These are phyloP conservation scores for Epistrophella euchroma DNA, from an alignment of 2,888 invertebrate genomes.

Conservation along the genomic window DNA sequence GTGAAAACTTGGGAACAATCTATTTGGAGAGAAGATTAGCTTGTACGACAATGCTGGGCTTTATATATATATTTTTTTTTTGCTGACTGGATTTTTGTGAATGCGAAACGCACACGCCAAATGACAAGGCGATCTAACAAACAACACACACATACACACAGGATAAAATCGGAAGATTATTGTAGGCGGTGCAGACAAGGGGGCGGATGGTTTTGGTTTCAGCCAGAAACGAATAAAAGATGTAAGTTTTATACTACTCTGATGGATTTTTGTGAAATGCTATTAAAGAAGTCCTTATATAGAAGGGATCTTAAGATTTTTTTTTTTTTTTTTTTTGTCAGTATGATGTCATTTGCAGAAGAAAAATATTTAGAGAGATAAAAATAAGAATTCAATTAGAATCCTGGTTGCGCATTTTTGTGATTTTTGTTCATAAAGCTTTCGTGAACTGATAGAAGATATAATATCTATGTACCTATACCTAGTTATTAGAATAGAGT, in stretches of 20 bases:
- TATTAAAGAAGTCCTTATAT: conserved; percentile 59
- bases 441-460: not conserved
- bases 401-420: conserved; percentile 27
- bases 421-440: conserved; percentile 19
- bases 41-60: conserved; percentile 69
- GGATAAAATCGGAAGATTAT: conserved; percentile 47
- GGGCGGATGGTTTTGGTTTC: conserved; percentile 31
- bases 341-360: conserved; percentile 45
- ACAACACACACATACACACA: conserved; percentile 2
- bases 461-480: too few relatives aligned
- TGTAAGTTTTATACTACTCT: conserved; percentile 11
- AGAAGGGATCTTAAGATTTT: conserved; percentile 53
- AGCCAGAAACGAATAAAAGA: conserved; percentile 19
- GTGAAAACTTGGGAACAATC: conserved; percentile 73
- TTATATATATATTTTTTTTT: conserved; percentile 8
- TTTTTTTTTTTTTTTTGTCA: conserved; percentile 34
- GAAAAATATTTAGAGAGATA: conserved; percentile 33
- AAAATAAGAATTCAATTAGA: conserved; percentile 65
- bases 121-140: conserved; percentile 16
- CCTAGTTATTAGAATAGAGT: not conserved
- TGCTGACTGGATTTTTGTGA: conserved; percentile 3
- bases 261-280: conserved; percentile 43
- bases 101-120: conserved; percentile 37
- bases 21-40: conserved; percentile 73
- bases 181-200: conserved; percentile 13